A percentile compares a stretch with the other conserved stretches of the same genome.
Evolutionary conservation across 2,888 invertebrate species (phyloP).

Genomic region (Ormyrus pomaceus): DNA sequence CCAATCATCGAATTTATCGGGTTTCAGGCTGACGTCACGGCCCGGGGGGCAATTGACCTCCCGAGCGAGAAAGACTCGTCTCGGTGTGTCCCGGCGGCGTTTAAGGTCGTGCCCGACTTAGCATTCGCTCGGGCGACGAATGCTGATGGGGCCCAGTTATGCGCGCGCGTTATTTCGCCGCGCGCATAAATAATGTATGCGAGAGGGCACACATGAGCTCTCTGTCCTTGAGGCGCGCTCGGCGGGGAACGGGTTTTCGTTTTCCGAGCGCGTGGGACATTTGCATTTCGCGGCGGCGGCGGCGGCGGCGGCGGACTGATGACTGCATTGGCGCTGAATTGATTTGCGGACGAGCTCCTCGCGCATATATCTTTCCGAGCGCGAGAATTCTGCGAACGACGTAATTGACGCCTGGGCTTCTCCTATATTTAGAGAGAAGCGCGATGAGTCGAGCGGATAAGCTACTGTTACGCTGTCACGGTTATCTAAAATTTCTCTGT

Average conservation of each 20-base stretch:
- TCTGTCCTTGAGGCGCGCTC: slow-evolving; percentile 19
- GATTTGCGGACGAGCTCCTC: no score
- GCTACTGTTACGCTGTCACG: no score
- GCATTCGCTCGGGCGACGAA: slow-evolving; percentile 32
- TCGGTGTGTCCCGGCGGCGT: slow-evolving; percentile 55
- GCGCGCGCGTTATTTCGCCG: slow-evolving; percentile 35
- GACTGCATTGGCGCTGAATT: not conserved
- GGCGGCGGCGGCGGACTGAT: not conserved
- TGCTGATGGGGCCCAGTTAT: slow-evolving; percentile 54
- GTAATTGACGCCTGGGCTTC: no score
- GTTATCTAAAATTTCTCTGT: no score
- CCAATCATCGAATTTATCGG: slow-evolving; percentile 25
- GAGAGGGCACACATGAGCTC: not conserved
- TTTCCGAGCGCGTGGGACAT: not conserved
- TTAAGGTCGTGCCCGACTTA: slow-evolving; percentile 60
- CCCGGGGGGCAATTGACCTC: not conserved
- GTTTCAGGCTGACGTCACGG: slow-evolving; percentile 9
- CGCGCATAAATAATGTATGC: slow-evolving; percentile 57
- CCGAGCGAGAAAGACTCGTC: no score
- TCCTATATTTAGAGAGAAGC: no score
- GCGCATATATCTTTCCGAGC: no score
- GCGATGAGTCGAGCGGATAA: no score
- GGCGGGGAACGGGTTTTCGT: slow-evolving; percentile 20
- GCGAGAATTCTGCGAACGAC: no score
- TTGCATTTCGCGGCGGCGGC: not conserved